A percentile compares a stretch with the other conserved stretches of the same genome.
Conservation (phyloP, 1,140 invertebrate genomes). For the Papilio helenus region DNA sequence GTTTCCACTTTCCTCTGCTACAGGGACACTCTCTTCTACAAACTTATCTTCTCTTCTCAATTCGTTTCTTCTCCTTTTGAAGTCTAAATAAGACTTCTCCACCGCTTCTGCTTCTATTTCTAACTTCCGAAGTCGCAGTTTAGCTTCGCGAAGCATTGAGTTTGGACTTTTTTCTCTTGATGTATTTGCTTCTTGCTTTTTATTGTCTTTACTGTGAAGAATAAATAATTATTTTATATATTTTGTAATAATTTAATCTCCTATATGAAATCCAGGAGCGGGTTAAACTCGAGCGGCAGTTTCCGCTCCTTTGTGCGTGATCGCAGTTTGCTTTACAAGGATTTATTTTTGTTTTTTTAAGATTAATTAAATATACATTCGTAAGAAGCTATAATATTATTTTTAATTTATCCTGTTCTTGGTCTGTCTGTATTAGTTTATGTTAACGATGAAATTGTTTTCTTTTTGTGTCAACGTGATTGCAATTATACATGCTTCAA, state of each 20-base stretch:
- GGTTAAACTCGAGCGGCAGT: constrained; percentile 67
- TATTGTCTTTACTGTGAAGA: constrained; percentile 41
- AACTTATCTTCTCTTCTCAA: constrained; percentile 42
- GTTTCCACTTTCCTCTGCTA: no score
- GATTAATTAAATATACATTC: background rate
- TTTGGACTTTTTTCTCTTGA: constrained; percentile 60
- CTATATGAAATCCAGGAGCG: constrained; percentile 62
- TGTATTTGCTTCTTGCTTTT: constrained; percentile 39
- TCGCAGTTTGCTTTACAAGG: constrained; percentile 15
- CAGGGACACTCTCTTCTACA: background rate
- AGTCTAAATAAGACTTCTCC: constrained; percentile 67
- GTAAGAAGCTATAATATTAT: background rate
- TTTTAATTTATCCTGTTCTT: background rate
- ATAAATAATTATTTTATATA: no score
- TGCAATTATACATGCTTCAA: background rate
- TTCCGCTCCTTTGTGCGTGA: constrained; percentile 64
- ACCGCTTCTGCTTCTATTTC: constrained; percentile 75
- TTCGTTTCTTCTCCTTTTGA: constrained; percentile 51
- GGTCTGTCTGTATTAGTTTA: background rate
- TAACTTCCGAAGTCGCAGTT: constrained; percentile 65
- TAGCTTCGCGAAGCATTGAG: constrained; percentile 63
- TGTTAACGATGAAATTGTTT: background rate
- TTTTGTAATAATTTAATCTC: constrained; percentile 49
- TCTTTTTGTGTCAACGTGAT: background rate
- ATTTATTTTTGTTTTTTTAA: constrained; percentile 20